Conservation (phyloP, 2,113 vertebrate genomes). For the Oreochromis tanganicae region DNA sequence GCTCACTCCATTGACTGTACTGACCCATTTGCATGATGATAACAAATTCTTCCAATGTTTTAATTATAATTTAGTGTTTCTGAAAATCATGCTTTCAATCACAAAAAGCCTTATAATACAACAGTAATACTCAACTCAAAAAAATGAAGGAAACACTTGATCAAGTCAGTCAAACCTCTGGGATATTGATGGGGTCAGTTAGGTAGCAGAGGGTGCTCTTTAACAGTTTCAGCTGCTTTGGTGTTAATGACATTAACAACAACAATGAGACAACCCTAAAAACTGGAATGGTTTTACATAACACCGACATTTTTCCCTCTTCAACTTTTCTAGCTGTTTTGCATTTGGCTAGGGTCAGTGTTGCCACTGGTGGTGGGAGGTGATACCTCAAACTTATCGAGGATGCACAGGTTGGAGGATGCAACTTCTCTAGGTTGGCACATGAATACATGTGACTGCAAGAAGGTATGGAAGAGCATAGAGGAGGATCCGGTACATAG, state of each 20-base stretch:
- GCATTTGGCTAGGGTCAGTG: neutral
- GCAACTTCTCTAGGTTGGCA: neutral
- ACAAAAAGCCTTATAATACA: neutral
- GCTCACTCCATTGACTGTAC: neutral
- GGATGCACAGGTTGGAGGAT: neutral
- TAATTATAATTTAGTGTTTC: neutral
- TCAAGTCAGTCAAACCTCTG: neutral
- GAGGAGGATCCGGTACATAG: neutral
- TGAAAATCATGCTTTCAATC: neutral
- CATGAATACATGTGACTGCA: neutral
- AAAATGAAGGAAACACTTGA: neutral
- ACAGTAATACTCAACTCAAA: neutral
- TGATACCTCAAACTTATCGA: accelerated
- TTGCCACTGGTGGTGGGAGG: neutral
- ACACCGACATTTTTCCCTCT: neutral
- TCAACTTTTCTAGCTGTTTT: neutral
- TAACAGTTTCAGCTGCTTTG: neutral
- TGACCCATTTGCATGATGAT: neutral
- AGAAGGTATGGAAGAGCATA: neutral
- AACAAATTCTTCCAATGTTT: neutral
- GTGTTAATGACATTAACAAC: neutral
- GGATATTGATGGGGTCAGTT: neutral
- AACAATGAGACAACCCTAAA: neutral
- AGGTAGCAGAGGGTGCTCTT: neutral
- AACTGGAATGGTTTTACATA: neutral